Evolutionary conservation across 1,140 invertebrate species (phyloP).

Genomic region (Probaryconus sp.): DNA sequence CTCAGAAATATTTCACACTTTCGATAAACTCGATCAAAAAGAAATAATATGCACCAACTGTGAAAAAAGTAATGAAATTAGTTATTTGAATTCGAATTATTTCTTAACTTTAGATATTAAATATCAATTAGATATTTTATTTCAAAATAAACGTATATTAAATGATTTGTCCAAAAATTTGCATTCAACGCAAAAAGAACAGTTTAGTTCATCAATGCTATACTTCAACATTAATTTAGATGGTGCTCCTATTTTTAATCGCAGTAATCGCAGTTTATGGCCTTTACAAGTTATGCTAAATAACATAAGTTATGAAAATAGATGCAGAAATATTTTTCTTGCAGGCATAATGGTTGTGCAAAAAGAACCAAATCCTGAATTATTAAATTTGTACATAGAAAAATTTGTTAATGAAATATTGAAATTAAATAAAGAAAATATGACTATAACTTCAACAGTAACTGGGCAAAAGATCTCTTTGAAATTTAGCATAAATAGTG

Average conservation of each 20-base stretch:
- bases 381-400: conserved; percentile 16
- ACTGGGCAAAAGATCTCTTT: neutral
- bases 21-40: conserved; percentile 1
- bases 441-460: neutral
- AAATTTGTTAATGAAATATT: conserved; percentile 3
- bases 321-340: conserved; percentile 17
- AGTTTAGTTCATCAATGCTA: neutral
- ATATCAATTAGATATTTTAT: conserved; percentile 5
- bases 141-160: conserved; percentile 2
- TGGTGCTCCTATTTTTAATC: conserved; percentile 12
- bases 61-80: neutral
- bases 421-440: conserved; percentile 2
- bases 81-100: conserved; percentile 9
- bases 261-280: conserved; percentile 19
- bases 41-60: neutral
- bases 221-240: conserved; percentile 12
- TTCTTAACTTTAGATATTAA: conserved; percentile 8
- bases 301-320: conserved; percentile 1
- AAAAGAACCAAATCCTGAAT: conserved; percentile 10
- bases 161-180: conserved; percentile 1
- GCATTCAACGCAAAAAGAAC: neutral
- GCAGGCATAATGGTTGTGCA: conserved; percentile 4
- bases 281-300: conserved; percentile 18
- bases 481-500: neutral
- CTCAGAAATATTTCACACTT: neutral